Evolutionary conservation across 2,113 vertebrate genomes (phyloP), one percentile per base, ranked within the genome.

Genomic region (Prochilodus magdalenae): DNA sequence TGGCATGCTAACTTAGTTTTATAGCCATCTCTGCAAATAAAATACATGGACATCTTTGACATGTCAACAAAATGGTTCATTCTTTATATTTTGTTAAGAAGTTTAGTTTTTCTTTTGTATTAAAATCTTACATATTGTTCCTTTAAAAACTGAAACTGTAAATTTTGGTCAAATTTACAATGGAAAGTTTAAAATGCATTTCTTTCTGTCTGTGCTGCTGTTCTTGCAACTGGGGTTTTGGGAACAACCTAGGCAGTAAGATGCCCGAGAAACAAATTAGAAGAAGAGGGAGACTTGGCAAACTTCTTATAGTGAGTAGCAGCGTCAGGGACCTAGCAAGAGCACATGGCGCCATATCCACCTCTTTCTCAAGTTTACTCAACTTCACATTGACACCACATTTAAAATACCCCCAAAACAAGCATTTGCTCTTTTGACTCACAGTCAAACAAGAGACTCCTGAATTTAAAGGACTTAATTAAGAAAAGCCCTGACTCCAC

Each of bases 401-500:
- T 7, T 33, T 57, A 14, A 78, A 69, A 77, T 33, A 26, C 13
- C 51, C 24, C 27, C 5, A 30, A 53, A 76, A n/a, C 29, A 40
- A 36, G 24, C 8, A 33, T 77, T 8, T 36, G 16, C 36, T 71
- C 13, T 18, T 59, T 6, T 77, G 55, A 13, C 55, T 49, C 10
- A 14, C 22, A 66, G 47, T 16, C 44, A 72, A 4, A 33, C 30
- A 7, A 30, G 22, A 72, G 26, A 73, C n/a, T 70, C 24, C 29
- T 53, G 53, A 66, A 18, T 13, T 22, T 66, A 57, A 67, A 49
- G 75, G 26, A 29, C 51, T 79, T 66, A 47, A 79, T 78, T 80
- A 79, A 70, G 63, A 71, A 83, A 85, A 78, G 5, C 30, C 81
- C 77, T 85, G 81, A 85, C 74, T 83, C 40, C 55, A 81, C 76